These are phyloP conservation scores for Drosophila fulvimacula DNA, from an alignment of 2,888 invertebrate genomes.

Conservation along the genomic window DNA sequence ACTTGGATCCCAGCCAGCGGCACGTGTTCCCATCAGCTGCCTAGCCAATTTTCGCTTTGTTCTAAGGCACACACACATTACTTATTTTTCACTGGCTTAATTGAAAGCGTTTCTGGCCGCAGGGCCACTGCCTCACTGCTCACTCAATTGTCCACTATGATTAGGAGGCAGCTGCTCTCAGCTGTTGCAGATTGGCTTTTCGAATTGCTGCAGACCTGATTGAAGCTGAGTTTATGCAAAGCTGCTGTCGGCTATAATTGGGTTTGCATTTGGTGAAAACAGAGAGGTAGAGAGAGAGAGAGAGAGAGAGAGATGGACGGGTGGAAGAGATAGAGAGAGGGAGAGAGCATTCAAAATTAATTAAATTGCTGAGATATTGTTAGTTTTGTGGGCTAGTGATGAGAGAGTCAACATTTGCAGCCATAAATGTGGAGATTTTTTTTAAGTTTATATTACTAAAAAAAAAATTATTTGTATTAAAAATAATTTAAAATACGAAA, in stretches of 20 bases:
- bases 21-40: conserved; percentile 37
- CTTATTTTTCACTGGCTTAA: conserved; percentile 58
- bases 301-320: not conserved
- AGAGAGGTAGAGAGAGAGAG: not conserved
- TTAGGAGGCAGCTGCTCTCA: conserved; percentile 42
- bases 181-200: conserved; percentile 30
- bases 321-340: too few relatives aligned
- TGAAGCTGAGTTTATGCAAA: conserved; percentile 10
- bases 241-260: conserved; percentile 13
- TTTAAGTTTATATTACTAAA: too few relatives aligned
- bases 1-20: conserved; percentile 23
- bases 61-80: conserved; percentile 60
- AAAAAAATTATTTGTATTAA: too few relatives aligned
- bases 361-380: not conserved
- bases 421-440: too few relatives aligned
- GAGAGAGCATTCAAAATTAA: conserved; percentile 5
- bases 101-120: conserved; percentile 52
- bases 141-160: conserved; percentile 43
- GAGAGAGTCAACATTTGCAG: not conserved
- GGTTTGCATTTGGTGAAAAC: not conserved
- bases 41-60: conserved; percentile 53
- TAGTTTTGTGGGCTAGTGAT: not conserved
- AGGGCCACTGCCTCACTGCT: conserved; percentile 7
- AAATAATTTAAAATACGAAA: too few relatives aligned
- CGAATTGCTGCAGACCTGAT: conserved; percentile 18